A percentile compares a stretch with the other conserved stretches of the same genome.
Conservation (phyloP, 2,113 vertebrate species). For the Aix galericulata region DNA sequence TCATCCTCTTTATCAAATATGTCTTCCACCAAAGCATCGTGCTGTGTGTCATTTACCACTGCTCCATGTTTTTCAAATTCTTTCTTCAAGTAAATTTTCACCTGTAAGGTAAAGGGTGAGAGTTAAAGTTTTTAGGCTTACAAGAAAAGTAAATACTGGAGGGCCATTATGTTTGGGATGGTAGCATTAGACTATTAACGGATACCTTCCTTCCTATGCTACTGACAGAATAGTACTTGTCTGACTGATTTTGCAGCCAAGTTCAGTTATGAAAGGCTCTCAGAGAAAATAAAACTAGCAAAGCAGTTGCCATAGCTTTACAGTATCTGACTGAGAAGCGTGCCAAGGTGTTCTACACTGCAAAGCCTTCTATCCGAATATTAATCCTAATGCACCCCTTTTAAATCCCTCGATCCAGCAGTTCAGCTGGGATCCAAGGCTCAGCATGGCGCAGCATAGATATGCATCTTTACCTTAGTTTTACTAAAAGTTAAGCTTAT, state of each 20-base stretch:
- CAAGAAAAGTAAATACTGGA: neutral
- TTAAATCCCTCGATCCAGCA: neutral
- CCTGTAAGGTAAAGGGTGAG: conserved; percentile 75
- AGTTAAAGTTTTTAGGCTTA: neutral
- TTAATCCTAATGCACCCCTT: neutral
- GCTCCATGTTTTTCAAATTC: conserved; percentile 94
- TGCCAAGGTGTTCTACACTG: neutral
- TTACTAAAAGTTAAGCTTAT: neutral
- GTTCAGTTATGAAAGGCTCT: neutral
- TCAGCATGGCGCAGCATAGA: neutral
- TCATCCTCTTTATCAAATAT: conserved; percentile 97
- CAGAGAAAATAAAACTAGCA: neutral
- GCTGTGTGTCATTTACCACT: conserved; percentile 91
- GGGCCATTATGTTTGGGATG: neutral
- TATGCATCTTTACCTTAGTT: neutral
- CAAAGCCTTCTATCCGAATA: neutral
- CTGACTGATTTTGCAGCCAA: neutral
- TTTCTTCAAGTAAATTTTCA: conserved; percentile 91
- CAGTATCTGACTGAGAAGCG: neutral
- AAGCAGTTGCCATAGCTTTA: neutral
- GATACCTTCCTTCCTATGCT: neutral
- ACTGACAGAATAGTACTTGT: neutral
- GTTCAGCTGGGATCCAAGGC: neutral
- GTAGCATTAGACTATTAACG: neutral
- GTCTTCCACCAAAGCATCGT: conserved; percentile 90